Conservation (phyloP, 2,113 vertebrate genomes). For the Tor tambroides region DNA sequence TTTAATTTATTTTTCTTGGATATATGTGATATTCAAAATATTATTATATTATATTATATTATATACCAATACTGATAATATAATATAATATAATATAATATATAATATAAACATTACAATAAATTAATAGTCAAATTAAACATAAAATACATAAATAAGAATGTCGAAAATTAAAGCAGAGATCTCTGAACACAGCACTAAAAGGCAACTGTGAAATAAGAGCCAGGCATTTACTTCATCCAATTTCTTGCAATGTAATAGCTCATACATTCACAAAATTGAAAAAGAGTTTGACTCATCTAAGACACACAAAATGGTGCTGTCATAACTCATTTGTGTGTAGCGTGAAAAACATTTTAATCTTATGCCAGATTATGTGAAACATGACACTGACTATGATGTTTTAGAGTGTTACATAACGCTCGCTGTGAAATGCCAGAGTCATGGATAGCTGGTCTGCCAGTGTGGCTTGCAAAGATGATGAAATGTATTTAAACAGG, state of each 20-base stretch:
- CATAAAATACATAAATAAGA: too few species aligned
- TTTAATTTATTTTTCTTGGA: too few species aligned
- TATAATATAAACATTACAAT: too few species aligned
- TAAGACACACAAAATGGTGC: conserved; percentile 14
- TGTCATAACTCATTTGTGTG: neutral
- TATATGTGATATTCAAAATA: too few species aligned
- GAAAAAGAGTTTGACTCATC: neutral
- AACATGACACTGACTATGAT: conserved; percentile 27
- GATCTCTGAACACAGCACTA: neutral
- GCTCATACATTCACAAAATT: neutral
- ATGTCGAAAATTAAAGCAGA: too few species aligned
- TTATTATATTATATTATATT: too few species aligned
- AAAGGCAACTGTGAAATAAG: neutral
- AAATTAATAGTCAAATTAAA: too few species aligned
- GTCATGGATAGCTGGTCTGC: conserved; percentile 15
- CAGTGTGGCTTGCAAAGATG: conserved; percentile 16
- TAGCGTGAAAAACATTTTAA: conserved; percentile 14
- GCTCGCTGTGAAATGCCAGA: neutral
- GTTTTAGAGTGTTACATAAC: conserved; percentile 22
- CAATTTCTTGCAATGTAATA: conserved; percentile 7
- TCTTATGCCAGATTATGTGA: conserved; percentile 9
- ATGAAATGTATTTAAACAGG: conserved; percentile 30
- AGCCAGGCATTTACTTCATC: neutral
- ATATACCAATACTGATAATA: too few species aligned
- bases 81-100: too few species aligned